These are phyloP conservation scores for Schrankia costaestrigalis DNA, from an alignment of 2,888 invertebrate genomes.

Conservation along the genomic window DNA sequence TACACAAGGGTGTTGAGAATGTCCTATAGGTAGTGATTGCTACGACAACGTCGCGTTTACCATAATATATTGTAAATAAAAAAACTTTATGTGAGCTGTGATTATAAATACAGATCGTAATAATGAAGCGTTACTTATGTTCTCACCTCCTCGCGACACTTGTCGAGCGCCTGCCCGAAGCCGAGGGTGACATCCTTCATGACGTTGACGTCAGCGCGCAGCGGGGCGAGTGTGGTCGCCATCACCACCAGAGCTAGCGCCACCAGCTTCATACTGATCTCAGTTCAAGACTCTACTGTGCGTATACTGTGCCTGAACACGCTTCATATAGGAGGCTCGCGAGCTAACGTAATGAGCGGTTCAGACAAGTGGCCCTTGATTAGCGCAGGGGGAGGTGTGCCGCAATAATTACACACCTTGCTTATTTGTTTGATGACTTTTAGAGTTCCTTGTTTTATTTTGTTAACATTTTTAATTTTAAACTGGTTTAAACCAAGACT, in stretches of 20 bases:
- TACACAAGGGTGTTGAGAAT: too few species aligned
- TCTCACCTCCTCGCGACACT: conserved; percentile 63
- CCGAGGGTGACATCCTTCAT: conserved; percentile 74
- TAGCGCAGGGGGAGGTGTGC: conserved; percentile 4
- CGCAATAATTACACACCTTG: background rate
- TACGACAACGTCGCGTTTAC: too few species aligned
- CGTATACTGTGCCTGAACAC: background rate
- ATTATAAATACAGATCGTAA: too few species aligned
- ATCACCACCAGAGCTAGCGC: conserved; percentile 17
- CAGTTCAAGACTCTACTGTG: background rate
- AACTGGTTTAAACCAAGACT: too few species aligned
- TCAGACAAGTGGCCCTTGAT: background rate
- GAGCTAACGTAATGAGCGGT: background rate
- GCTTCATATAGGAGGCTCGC: conserved; percentile 14
- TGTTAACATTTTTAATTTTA: too few species aligned
- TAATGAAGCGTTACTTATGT: background rate
- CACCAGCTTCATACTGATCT: conserved; percentile 3
- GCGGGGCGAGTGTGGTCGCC: conserved; percentile 11
- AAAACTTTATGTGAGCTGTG: too few species aligned
- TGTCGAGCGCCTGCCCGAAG: conserved; percentile 66
- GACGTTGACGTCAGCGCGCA: conserved; percentile 42
- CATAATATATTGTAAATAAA: too few species aligned
- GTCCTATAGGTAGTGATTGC: too few species aligned
- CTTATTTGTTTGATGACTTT: too few species aligned
- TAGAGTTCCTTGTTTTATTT: too few species aligned